These are phyloP conservation scores for Alcedo atthis DNA, from an alignment of 2,797 vertebrate species.

Conservation along the genomic window DNA sequence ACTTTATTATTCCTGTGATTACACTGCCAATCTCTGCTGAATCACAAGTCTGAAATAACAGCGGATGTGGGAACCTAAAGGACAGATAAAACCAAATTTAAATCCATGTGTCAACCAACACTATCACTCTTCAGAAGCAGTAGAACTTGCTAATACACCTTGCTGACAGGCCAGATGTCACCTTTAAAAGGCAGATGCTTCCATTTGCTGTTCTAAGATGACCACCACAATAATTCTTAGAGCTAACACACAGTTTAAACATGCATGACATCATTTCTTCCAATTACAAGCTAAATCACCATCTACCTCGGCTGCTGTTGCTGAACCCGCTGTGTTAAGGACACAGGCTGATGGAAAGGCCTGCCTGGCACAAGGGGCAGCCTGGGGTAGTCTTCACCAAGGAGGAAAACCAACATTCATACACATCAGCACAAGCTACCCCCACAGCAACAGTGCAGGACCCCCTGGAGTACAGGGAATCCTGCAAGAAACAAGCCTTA, in stretches of 20 bases:
- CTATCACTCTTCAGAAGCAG: neutral
- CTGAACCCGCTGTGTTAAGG: fast-evolving
- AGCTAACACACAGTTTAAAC: neutral
- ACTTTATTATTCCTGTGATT: neutral
- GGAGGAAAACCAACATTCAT: fast-evolving
- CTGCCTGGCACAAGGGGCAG: fast-evolving
- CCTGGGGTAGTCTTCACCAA: neutral
- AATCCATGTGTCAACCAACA: neutral
- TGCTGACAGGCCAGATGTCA: neutral
- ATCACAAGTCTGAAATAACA: constrained; percentile 41
- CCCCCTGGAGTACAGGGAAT: neutral
- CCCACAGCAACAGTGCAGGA: neutral
- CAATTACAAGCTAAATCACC: neutral
- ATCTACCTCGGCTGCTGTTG: neutral
- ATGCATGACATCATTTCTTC: fast-evolving
- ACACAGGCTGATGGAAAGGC: fast-evolving
- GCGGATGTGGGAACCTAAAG: constrained; percentile 14
- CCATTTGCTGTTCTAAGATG: neutral
- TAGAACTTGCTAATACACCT: neutral
- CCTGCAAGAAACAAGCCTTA: neutral
- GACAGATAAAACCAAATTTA: neutral
- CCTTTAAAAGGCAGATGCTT: neutral
- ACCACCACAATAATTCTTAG: neutral
- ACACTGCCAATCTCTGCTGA: constrained; percentile 1
- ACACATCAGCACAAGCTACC: neutral